Evolutionary conservation across 2,797 vertebrate species (phyloP).

Genomic region (Brotula barbata): DNA sequence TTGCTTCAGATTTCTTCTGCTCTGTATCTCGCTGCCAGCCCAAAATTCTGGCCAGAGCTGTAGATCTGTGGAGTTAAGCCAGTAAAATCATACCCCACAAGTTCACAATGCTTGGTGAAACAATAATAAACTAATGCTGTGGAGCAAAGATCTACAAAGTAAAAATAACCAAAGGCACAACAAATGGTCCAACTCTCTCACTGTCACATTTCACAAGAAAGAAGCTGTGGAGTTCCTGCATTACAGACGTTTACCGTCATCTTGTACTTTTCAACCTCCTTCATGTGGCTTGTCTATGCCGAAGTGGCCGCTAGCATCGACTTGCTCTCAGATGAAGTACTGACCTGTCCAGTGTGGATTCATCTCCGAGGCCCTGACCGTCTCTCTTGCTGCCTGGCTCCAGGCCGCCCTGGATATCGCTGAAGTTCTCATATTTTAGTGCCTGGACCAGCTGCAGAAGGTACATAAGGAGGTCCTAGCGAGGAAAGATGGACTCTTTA

Average conservation of each 20-base stretch:
- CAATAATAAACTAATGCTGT: slow-evolving; percentile 55
- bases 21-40: slow-evolving; percentile 25
- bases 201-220: neutral
- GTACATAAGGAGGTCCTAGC: slow-evolving; percentile 96
- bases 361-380: slow-evolving; percentile 88
- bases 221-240: too few relatives aligned
- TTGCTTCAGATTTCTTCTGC: slow-evolving; percentile 9
- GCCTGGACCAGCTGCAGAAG: slow-evolving; percentile 96
- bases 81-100: slow-evolving; percentile 41
- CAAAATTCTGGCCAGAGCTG: slow-evolving; percentile 29
- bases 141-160: slow-evolving; percentile 24
- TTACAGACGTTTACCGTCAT: too few relatives aligned
- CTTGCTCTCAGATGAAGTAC: slow-evolving; percentile 28
- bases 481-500: neutral
- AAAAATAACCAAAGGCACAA: slow-evolving; percentile 15
- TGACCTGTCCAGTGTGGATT: slow-evolving; percentile 86
- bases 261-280: slow-evolving; percentile 6
- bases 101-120: slow-evolving; percentile 49
- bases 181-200: neutral
- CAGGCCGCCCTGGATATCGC: slow-evolving; percentile 92
- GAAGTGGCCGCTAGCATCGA: slow-evolving; percentile 11
- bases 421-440: slow-evolving; percentile 96
- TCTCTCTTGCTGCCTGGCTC: slow-evolving; percentile 91
- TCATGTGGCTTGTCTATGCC: slow-evolving; percentile 11
- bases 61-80: slow-evolving; percentile 20